A percentile compares a stretch with the other conserved stretches of the same genome.
Conservation (phyloP, 2,888 invertebrate genomes). For the Xestia sexstrigata region DNA sequence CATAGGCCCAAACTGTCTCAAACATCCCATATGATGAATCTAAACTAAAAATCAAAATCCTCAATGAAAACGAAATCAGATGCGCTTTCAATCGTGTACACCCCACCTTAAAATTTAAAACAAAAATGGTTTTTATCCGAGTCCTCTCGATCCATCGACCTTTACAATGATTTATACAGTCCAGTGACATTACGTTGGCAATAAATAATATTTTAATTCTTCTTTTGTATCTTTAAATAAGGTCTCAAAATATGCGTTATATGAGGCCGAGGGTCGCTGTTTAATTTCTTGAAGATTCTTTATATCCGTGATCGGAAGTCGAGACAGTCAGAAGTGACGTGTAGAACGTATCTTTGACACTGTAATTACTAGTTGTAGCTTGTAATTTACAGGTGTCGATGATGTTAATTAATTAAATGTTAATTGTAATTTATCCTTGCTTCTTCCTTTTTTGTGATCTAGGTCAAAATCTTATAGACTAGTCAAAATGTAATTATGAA, state of each 20-base stretch:
- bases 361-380: constrained; percentile 20
- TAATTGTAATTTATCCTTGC: constrained; percentile 5
- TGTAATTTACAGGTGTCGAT: constrained; percentile 18
- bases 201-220: constrained; percentile 69
- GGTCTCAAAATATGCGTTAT: constrained; percentile 51
- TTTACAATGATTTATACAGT: constrained; percentile 75
- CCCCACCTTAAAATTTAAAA: constrained; percentile 54
- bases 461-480: neutral
- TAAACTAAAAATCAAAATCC: neutral
- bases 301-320: constrained; percentile 48
- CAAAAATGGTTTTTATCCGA: constrained; percentile 63
- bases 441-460: neutral
- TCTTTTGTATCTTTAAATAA: constrained; percentile 62
- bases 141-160: constrained; percentile 69
- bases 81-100: neutral
- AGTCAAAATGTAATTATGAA: neutral
- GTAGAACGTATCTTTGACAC: constrained; percentile 13
- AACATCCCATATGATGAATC: too few relatives aligned
- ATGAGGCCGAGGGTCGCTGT: constrained; percentile 51
- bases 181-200: constrained; percentile 69
- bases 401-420: constrained; percentile 19
- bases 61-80: neutral
- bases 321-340: constrained; percentile 21
- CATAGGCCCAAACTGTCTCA: too few relatives aligned
- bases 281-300: constrained; percentile 51